Base-by-base conservation (phyloP, 1,140 invertebrate species). In the Colletes gigas region DNA sequence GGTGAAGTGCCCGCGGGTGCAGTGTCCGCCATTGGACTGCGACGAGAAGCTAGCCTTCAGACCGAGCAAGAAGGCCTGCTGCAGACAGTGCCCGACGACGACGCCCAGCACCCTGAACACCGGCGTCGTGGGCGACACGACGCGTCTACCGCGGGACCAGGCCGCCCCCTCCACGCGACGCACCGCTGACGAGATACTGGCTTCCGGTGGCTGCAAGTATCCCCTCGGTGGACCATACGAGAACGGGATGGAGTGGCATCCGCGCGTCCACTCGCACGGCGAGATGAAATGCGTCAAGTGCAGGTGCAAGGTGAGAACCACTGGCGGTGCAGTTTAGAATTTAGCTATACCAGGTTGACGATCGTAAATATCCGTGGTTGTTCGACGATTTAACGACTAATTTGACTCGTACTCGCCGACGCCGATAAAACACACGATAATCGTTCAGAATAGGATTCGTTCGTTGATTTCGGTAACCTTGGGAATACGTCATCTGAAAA, bases 201-300 rank as follows among this genome's bases (percentile, higher is more conserved):
- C 95, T 4, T 94, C 95, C 66, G 97, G 97, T n/a, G 97, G 97
- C 12, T 97, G 97, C 92, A 96, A 95, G 89, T 96, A 96, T 88
- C 94, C 95, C 1, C 94, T 95, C 44, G 94, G 94, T 57, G 94
- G 96, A 21, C 95, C 96, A 6, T 95, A 96, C 81, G 94, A 95
- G 73, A 98, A 98, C 88, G 97, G 97, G 12, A 95, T 96, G 85
- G 96, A 97, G 89, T 98, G 97, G 95, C 97, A 98, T 94, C 97
- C 97, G 1, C 95, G 95, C 10, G 94, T 98, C 70, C 96, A 96
- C 88, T 96, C 96, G 12, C 96, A 97, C 85, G 97, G 97, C 14
- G 96, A 97, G 88, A 96, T 97, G 89, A 97, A 97, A 90, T 98
- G 97, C 90, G 96, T 98, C 86, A 97, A 96, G 79, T 98, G 97